Percentiles rank a stretch among this genome's conserved stretches.
These are phyloP conservation scores for Caenorhabditis sp. DNA, from an alignment of 2,888 invertebrate genomes.

Conservation along the genomic window DNA sequence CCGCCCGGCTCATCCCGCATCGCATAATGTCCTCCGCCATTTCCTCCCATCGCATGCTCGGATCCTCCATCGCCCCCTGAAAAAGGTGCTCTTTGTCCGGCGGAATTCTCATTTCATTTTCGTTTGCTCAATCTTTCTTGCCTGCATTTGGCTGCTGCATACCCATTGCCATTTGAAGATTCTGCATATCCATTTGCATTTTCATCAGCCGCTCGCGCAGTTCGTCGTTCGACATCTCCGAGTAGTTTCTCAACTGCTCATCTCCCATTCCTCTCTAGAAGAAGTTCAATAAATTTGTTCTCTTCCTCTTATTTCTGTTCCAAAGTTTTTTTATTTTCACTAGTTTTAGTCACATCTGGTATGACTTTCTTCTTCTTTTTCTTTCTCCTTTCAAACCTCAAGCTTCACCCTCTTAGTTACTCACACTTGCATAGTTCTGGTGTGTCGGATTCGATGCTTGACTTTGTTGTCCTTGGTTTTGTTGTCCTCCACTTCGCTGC, in stretches of 20 bases:
- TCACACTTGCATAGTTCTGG: constrained; percentile 38
- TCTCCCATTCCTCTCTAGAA: constrained; percentile 26
- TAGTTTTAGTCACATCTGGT: constrained; percentile 20
- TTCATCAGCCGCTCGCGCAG: constrained; percentile 47
- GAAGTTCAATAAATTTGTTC: neutral
- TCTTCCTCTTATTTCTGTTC: no score
- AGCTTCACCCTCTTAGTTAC: neutral
- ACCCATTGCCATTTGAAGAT: constrained; percentile 54
- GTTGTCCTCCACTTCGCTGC: neutral
- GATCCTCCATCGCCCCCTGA: constrained; percentile 31
- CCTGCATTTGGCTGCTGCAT: constrained; percentile 38
- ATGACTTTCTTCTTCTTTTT: no score
- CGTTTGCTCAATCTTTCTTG: constrained; percentile 15
- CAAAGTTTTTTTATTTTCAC: neutral
- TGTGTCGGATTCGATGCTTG: constrained; percentile 29
- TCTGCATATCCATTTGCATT: constrained; percentile 66
- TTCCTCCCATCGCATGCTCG: constrained; percentile 13
- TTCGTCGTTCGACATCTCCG: constrained; percentile 65
- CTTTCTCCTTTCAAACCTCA: no score
- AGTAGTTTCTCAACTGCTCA: constrained; percentile 40
- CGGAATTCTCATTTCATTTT: constrained; percentile 10
- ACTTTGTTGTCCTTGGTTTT: constrained; percentile 12
- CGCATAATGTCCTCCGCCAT: constrained; percentile 26
- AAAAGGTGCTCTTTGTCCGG: constrained; percentile 14
- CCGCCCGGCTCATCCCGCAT: constrained; percentile 37